Percentiles rank a stretch among this genome's conserved stretches.
phyloP scores from a whole-genome alignment of 2,113 vertebrate species.

The Smithornis capensis region DNA sequence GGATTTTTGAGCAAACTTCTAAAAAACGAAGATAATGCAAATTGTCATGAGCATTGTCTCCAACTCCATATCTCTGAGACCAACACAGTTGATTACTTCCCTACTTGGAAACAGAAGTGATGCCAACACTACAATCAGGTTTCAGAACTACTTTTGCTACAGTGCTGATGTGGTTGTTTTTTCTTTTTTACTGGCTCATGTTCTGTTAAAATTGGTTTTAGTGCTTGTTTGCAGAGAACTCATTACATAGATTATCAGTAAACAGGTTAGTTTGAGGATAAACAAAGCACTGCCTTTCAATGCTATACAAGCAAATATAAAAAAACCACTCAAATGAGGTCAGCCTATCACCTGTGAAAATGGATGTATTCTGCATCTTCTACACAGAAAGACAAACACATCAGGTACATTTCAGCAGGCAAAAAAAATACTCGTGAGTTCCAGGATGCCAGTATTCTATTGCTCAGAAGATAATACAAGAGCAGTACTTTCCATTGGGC shows the following conservation, averaged over 20 bases:
- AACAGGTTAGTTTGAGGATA: neutral
- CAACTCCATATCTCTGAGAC: neutral
- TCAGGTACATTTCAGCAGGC: neutral
- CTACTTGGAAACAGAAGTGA: neutral
- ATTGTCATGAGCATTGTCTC: neutral
- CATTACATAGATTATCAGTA: neutral
- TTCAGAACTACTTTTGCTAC: neutral
- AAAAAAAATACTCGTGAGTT: neutral
- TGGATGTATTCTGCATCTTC: neutral
- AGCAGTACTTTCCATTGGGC: neutral
- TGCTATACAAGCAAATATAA: neutral
- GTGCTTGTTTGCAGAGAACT: neutral
- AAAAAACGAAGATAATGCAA: neutral
- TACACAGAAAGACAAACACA: neutral
- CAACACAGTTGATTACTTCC: neutral
- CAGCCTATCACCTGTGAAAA: neutral
- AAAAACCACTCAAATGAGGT: neutral
- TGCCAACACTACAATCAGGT: neutral
- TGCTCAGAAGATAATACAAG: neutral
- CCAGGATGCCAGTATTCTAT: neutral
- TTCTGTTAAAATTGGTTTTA: neutral
- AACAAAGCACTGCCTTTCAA: neutral
- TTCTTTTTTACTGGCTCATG: neutral
- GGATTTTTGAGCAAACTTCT: neutral
- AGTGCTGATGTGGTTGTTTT: neutral